Conservation (phyloP, 2,797 vertebrate genomes). For the Anguilla anguilla region DNA sequence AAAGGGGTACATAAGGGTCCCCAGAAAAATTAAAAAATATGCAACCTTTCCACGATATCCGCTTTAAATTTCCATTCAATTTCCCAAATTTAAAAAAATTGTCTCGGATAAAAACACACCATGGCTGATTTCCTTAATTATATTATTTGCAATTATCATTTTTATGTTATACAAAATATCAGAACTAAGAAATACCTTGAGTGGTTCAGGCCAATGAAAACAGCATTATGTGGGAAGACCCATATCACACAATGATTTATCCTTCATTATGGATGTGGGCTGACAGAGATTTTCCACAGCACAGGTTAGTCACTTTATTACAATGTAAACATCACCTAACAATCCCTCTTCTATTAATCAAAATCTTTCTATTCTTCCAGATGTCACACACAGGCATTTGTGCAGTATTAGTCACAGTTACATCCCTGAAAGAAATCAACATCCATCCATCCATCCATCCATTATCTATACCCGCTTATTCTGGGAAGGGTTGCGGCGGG, state of each 20-base stretch:
- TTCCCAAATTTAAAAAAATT: background rate
- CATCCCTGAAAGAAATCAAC: background rate
- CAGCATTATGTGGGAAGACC: background rate
- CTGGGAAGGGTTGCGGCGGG: too few species aligned
- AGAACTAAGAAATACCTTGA: background rate
- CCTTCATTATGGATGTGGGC: background rate
- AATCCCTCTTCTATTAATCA: background rate
- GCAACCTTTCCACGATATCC: background rate
- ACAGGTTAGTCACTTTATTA: constrained; percentile 18
- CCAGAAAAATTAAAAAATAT: background rate
- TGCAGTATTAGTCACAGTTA: background rate
- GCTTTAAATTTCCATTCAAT: background rate
- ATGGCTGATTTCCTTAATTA: background rate
- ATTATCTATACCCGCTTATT: too few species aligned
- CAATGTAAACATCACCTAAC: constrained; percentile 14
- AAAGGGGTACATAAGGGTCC: background rate
- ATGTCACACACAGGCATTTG: background rate
- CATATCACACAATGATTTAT: background rate
- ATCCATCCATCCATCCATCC: too few species aligned
- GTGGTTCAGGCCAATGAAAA: background rate
- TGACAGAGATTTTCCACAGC: background rate
- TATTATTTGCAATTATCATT: background rate
- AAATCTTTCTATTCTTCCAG: background rate
- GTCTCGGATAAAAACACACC: background rate
- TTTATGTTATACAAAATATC: background rate